phyloP scores from a whole-genome alignment of 92 coral and sea anemone species.

The Paramuricea clavata region DNA sequence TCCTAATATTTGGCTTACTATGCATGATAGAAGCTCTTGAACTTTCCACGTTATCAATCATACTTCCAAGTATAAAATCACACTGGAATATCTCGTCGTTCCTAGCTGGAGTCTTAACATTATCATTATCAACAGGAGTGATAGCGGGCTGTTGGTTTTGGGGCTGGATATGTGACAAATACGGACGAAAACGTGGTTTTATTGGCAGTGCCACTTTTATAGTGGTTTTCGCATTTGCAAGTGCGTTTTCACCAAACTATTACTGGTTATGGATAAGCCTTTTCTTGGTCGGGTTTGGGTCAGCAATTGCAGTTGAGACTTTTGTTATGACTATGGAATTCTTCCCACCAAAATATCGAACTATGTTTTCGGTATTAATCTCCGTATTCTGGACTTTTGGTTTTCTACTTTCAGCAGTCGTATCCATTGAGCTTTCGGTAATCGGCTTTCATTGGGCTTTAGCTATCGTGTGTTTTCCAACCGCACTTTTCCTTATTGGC shows the following conservation, averaged over 20 bases:
- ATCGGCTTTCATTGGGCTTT: too few relatives aligned
- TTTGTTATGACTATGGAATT: not conserved
- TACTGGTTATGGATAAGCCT: not conserved
- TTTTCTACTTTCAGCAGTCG: too few relatives aligned
- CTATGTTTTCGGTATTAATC: not conserved
- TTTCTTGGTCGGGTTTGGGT: conserved; percentile 14
- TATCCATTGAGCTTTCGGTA: too few relatives aligned
- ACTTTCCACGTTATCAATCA: not conserved
- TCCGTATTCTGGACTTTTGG: not conserved
- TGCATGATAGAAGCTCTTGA: not conserved
- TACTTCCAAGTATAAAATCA: not conserved
- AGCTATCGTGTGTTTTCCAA: too few relatives aligned
- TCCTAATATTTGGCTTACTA: not conserved
- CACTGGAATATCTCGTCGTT: not conserved
- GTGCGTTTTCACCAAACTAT: not conserved
- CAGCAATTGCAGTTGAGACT: not conserved
- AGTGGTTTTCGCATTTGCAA: not conserved
- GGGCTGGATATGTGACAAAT: conserved; percentile 13
- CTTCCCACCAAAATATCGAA: conserved; percentile 6
- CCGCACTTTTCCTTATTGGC: too few relatives aligned
- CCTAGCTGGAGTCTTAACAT: not conserved
- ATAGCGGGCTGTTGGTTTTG: not conserved
- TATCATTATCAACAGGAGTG: not conserved
- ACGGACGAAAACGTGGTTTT: not conserved
- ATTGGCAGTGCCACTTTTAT: conserved; percentile 8